Percentiles rank a stretch among this genome's conserved stretches.
These are phyloP conservation scores for Menidia menidia DNA, from an alignment of 2,797 vertebrate genomes.

Conservation along the genomic window DNA sequence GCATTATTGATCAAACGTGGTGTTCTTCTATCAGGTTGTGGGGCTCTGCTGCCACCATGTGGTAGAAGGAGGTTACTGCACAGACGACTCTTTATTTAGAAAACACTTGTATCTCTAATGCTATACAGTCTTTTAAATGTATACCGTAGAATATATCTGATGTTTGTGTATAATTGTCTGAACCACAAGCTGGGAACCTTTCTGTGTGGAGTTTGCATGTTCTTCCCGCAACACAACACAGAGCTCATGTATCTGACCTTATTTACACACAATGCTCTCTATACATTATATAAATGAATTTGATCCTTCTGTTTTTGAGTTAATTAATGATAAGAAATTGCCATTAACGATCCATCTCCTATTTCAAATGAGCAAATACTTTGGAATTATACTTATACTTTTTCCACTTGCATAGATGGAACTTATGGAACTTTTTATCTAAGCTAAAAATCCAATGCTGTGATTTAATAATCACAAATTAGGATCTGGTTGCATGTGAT, in stretches of 20 bases:
- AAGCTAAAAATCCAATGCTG: neutral
- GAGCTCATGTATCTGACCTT: no score
- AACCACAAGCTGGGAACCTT: no score
- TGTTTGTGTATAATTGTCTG: no score
- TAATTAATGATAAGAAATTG: neutral
- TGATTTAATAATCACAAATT: neutral
- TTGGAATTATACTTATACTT: neutral
- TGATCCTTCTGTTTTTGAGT: no score
- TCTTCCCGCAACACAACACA: no score
- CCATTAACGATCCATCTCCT: conserved; percentile 18
- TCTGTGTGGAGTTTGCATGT: no score
- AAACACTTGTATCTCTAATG: neutral
- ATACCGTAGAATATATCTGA: no score
- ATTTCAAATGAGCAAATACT: neutral
- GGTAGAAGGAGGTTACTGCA: conserved; percentile 35
- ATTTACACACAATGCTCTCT: no score
- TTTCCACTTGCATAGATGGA: neutral
- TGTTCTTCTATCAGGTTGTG: conserved; percentile 10
- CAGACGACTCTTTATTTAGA: neutral
- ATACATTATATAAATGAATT: no score
- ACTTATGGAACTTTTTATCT: neutral
- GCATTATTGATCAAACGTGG: neutral
- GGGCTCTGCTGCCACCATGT: conserved; percentile 60
- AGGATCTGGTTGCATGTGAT: neutral
- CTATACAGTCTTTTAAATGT: neutral